Conservation (phyloP, 2,797 vertebrate genomes). For the Onychomys leucogaster region DNA sequence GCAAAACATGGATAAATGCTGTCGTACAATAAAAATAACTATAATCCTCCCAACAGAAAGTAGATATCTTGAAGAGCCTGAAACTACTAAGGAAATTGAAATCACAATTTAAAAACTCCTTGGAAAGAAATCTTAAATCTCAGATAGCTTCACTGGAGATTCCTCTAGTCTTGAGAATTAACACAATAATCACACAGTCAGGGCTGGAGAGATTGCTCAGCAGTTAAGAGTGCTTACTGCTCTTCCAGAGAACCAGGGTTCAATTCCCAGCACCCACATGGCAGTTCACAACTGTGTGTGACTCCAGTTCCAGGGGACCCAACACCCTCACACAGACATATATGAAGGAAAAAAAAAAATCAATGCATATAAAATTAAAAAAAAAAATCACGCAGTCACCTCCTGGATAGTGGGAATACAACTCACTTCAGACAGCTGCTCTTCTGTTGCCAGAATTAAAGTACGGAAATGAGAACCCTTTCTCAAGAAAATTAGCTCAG, state of each 20-base stretch:
- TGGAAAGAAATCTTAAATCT: neutral
- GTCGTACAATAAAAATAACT: neutral
- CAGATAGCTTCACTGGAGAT: neutral
- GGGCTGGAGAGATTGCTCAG: too few relatives aligned
- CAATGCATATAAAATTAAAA: too few relatives aligned
- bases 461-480: too few relatives aligned
- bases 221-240: too few relatives aligned
- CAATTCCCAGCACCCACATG: too few relatives aligned
- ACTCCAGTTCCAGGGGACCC: too few relatives aligned
- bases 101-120: neutral
- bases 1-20: slow-evolving; percentile 21
- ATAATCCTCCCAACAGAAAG: neutral
- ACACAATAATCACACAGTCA: neutral
- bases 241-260: too few relatives aligned
- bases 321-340: too few relatives aligned
- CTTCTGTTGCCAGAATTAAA: neutral
- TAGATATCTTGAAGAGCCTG: neutral
- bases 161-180: slow-evolving; percentile 10
- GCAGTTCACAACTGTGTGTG: too few relatives aligned
- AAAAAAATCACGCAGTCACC: neutral
- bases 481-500: neutral
- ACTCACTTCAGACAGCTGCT: neutral
- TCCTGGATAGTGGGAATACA: neutral
- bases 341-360: too few relatives aligned
- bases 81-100: neutral